Evolutionary conservation across 1,140 invertebrate species (phyloP).

Genomic region (Theocolax elegans): DNA sequence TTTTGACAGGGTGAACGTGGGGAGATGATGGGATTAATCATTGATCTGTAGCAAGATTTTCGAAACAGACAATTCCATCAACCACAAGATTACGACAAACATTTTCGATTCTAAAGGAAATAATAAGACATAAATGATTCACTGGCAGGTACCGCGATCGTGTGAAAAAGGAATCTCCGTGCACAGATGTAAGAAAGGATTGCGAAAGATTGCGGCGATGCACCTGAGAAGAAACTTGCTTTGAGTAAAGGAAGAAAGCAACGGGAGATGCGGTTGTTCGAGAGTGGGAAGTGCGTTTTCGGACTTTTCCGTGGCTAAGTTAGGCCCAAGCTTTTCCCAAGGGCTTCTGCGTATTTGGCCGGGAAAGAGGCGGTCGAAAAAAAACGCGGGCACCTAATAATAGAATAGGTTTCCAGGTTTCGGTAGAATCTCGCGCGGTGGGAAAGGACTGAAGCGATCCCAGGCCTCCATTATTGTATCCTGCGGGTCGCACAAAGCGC

Average conservation of each 20-base stretch:
- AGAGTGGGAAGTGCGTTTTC: slow-evolving; percentile 16
- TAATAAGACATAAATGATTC: neutral
- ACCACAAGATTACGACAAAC: slow-evolving; percentile 4
- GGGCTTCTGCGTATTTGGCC: slow-evolving; percentile 37
- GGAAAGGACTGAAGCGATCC: slow-evolving; percentile 53
- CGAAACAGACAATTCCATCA: neutral
- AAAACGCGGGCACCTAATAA: slow-evolving; percentile 48
- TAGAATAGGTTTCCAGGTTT: slow-evolving; percentile 63
- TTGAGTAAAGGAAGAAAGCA: neutral
- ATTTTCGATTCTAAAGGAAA: slow-evolving; percentile 6
- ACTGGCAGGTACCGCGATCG: slow-evolving; percentile 21
- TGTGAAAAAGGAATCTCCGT: slow-evolving; percentile 50
- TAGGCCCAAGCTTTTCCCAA: slow-evolving; percentile 51
- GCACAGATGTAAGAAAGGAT: slow-evolving; percentile 53
- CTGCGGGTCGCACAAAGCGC: slow-evolving; percentile 26
- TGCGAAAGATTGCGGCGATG: slow-evolving; percentile 48
- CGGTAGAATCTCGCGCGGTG: slow-evolving; percentile 53
- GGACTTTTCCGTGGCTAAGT: slow-evolving; percentile 9
- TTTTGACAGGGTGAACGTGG: slow-evolving; percentile 22
- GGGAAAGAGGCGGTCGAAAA: slow-evolving; percentile 45
- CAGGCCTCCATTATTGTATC: slow-evolving; percentile 22
- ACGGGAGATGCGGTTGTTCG: neutral
- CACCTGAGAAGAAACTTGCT: neutral
- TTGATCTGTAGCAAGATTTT: neutral
- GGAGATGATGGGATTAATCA: slow-evolving; percentile 35